Conservation (phyloP, 2,888 invertebrate species). For the Sympetrum striolatum region DNA sequence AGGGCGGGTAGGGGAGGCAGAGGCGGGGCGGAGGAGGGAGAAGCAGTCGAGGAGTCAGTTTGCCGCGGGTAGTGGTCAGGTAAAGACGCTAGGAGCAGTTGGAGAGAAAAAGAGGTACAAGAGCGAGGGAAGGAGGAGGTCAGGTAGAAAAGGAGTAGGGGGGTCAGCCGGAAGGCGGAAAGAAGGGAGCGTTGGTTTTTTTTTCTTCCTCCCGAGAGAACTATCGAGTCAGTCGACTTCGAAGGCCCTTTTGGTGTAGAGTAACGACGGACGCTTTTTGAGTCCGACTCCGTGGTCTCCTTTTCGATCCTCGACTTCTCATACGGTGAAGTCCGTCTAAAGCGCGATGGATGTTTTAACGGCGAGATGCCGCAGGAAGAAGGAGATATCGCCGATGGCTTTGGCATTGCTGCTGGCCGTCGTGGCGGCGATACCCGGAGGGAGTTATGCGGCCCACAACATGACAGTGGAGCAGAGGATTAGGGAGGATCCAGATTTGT, state of each 20-base stretch:
- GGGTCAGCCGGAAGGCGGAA: neutral
- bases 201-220: neutral
- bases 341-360: slow-evolving; percentile 29
- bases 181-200: neutral
- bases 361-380: neutral
- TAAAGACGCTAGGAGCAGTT: neutral
- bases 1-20: neutral
- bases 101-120: neutral
- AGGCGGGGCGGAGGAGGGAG: slow-evolving; percentile 4
- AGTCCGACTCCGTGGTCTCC: neutral
- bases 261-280: neutral
- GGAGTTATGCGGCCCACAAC: neutral
- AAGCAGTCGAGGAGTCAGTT: slow-evolving; percentile 32
- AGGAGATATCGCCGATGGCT: neutral
- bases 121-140: neutral
- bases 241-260: neutral
- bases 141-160: slow-evolving; percentile 6
- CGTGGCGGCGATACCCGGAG: neutral
- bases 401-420: neutral
- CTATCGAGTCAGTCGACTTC: neutral
- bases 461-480: slow-evolving; percentile 18
- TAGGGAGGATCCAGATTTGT: neutral
- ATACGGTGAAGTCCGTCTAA: neutral
- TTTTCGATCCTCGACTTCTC: neutral
- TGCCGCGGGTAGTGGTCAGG: slow-evolving; percentile 38